Percentiles rank a stretch among this genome's conserved stretches.
Evolutionary conservation across 2,888 invertebrate genomes (phyloP).

Genomic region (Griposia aprilina): DNA sequence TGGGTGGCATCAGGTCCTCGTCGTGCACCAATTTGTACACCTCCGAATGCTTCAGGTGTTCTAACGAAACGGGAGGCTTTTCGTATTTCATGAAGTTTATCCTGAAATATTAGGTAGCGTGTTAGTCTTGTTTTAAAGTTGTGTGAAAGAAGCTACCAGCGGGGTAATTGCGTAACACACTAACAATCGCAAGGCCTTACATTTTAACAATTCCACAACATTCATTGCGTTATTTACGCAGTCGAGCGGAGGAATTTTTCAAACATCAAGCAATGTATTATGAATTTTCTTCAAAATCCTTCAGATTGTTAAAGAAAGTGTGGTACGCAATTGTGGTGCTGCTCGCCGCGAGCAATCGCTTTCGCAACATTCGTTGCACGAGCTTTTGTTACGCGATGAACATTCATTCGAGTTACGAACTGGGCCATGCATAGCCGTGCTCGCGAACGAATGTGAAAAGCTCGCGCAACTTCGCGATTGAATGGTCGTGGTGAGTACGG

Average conservation of each 20-base stretch:
- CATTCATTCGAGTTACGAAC: background rate
- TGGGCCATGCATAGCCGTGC: background rate
- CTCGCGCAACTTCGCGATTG: background rate
- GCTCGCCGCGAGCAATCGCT: background rate
- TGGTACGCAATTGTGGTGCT: background rate
- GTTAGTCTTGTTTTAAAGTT: background rate
- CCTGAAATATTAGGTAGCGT: slow-evolving; percentile 84
- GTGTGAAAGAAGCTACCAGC: background rate
- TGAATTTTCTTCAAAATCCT: background rate
- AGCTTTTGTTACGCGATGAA: background rate
- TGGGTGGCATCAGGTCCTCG: slow-evolving; percentile 92
- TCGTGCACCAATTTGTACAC: slow-evolving; percentile 95
- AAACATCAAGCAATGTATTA: background rate
- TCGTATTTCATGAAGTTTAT: slow-evolving; percentile 98
- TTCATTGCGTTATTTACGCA: too few relatives aligned
- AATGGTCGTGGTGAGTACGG: slow-evolving; percentile 2
- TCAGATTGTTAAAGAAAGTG: background rate
- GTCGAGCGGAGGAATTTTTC: background rate
- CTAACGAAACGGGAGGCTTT: slow-evolving; percentile 94
- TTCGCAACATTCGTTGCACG: background rate
- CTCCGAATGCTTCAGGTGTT: slow-evolving; percentile 94
- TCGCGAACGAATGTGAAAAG: background rate
- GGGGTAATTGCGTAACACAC: background rate
- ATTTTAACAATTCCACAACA: background rate
- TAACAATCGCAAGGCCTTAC: background rate